Evolutionary conservation across 2,113 vertebrate species (phyloP), one percentile per base, ranked within the genome.

Genomic region (Chauna torquata): DNA sequence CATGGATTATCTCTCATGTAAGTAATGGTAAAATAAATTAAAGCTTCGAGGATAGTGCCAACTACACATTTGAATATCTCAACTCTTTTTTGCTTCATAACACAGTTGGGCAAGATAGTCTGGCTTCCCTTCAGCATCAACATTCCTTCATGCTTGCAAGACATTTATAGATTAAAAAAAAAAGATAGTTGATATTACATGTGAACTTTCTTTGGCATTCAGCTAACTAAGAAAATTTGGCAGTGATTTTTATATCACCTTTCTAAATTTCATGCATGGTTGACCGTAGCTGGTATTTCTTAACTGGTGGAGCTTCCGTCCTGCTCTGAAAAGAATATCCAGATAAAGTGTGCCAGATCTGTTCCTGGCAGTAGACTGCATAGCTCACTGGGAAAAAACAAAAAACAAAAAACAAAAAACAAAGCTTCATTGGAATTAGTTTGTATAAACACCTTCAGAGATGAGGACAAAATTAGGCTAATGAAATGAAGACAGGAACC

Each of bases 1-100:
- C 69, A 81, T 24, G 85, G 94, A 96, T 97, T 98, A 98, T 96
- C 97, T 97, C 92, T 92, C 17, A 0, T 92, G 62, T 93, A 97
- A 97, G 92, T 93, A 97, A 96, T 72, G 49, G 88, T 28, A 55
- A 92, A 42, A 66, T 91, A 97, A 94, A 96, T 76, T 75, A 59
- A 92, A 86, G 50, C 22, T 81, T 95, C 40, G 16, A 86, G 70
- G 65, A 82, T 61, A 77, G 90, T 0, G 76, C 50, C 86, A 70
- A 59, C 40, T 75, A 84, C 30, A 18, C 62, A 68, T 93, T 66
- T 81, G 71, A 87, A 96, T 88, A 96, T 94, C 55, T 95, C 22
- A 8, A 20, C 24, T 52, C 50, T 7, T 85, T 83, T 77, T 78
- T 90, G 80, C 61, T 81, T 55, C 45, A 69, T 82, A 90, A 85